A percentile compares a stretch with the other conserved stretches of the same genome.
Evolutionary conservation across 1,140 invertebrate genomes (phyloP).

Genomic region (Drosophila sturtevanti): DNA sequence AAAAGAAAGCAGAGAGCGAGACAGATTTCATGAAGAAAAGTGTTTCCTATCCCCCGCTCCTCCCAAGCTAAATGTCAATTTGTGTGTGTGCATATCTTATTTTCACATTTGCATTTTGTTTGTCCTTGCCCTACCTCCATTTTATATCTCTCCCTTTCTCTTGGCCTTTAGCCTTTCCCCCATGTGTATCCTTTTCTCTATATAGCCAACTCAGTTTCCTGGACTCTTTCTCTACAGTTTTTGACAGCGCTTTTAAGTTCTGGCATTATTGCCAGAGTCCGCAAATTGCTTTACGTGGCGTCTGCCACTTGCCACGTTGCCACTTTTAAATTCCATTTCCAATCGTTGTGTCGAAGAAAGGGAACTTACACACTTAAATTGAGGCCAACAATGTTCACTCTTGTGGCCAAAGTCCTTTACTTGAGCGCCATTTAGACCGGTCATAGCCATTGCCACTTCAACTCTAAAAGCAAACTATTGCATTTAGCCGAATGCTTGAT

Average conservation of each 20-base stretch:
- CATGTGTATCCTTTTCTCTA: neutral
- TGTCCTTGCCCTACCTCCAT: constrained; percentile 40
- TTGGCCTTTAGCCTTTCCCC: constrained; percentile 20
- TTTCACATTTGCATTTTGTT: constrained; percentile 53
- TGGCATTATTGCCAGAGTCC: constrained; percentile 42
- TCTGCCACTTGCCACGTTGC: constrained; percentile 12
- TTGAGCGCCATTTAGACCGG: constrained; percentile 44
- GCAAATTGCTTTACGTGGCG: constrained; percentile 55
- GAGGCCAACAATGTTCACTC: constrained; percentile 23
- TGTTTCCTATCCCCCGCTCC: constrained; percentile 4
- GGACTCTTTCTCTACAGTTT: constrained; percentile 7
- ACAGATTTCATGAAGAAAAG: neutral
- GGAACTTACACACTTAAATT: constrained; percentile 1
- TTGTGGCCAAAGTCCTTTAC: constrained; percentile 50
- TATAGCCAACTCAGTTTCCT: neutral
- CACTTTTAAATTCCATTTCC: constrained; percentile 50
- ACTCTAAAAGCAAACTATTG: constrained; percentile 4
- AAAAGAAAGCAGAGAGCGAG: neutral
- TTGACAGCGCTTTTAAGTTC: constrained; percentile 56
- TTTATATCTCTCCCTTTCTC: neutral
- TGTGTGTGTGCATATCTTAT: constrained; percentile 32
- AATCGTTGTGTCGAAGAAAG: constrained; percentile 16
- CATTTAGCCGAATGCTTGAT: constrained; percentile 1
- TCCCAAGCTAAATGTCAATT: constrained; percentile 43
- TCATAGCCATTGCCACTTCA: constrained; percentile 28